Evolutionary conservation across 2,888 invertebrate genomes (phyloP), one percentile per base, ranked within the genome.

Genomic region (Ypsolopha scabrella): DNA sequence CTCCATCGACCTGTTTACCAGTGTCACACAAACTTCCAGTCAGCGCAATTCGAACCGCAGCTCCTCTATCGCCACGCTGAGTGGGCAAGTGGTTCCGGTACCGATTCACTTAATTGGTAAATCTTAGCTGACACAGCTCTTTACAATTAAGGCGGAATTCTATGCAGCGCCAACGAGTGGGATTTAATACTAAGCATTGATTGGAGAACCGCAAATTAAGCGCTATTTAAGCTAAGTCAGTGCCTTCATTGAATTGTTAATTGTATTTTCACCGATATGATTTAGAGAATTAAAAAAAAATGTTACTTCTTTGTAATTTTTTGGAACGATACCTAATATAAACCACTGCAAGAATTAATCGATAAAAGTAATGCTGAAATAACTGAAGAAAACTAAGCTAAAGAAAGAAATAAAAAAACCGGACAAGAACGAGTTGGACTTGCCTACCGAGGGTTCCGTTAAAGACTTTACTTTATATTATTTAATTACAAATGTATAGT

Each of bases 121-220:
- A 75, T 83, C 82, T 85, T 83, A 80, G 82, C 82, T 80, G 81
- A 80, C 75, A 65, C 61, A 51, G 82, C 83, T 72, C 74, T 80
- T 81, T 76, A 77, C 76, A 81, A 82, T 83, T 80, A 77, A 72
- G 65, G 63, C 67, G 61, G 55, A 61, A 60, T 67, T 71, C 65
- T 67, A 72, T 73, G 75, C 75, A 73, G 64, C 66, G 67, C 64
- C 54, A 66, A 71, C 67, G 67, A 68, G 63, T 63, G 57, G 64
- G 61, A 71, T 70, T 76, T 69, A 72, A 71, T 75, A 69, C 69
- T 70, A 60, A 57, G 57, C 56, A 56, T 24, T 24, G 24, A 24
- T 24, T 24, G 24, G 24, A 24, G 24, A 24, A 4, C 61, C 52
- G 58, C 63, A 54, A 59, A 61, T 56, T 55, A 54, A 54, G 54